phyloP scores from a whole-genome alignment of 37 sponge, comb jelly and placozoan genomes.

The Crambe crambe region DNA sequence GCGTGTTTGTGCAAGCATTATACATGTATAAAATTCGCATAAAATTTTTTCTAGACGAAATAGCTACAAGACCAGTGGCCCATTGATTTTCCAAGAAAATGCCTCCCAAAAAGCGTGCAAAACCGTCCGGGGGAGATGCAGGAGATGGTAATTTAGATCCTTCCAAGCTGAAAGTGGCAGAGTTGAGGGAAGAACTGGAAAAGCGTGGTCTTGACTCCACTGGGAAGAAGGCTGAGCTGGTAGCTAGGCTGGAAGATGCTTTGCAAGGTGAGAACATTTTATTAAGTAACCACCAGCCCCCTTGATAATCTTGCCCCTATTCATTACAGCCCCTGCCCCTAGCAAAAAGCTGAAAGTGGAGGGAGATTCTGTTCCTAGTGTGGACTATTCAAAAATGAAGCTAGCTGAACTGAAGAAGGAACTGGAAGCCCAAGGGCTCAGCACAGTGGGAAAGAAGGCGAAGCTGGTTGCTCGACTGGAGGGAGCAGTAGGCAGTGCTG shows the following conservation, averaged over 20 bases:
- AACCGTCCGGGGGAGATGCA: no score
- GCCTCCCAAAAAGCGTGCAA: no score
- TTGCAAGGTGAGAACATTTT: neutral
- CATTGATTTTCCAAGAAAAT: no score
- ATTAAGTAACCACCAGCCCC: neutral
- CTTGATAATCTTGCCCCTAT: neutral
- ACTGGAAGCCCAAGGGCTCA: constrained; percentile 62
- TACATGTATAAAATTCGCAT: no score
- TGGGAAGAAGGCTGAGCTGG: constrained; percentile 83
- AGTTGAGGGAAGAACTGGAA: constrained; percentile 71
- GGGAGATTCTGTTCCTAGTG: no score
- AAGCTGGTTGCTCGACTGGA: constrained; percentile 65
- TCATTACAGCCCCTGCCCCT: constrained; percentile 11
- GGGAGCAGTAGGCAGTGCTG: constrained; percentile 16
- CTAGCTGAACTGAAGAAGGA: constrained; percentile 79
- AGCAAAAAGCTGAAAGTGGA: constrained; percentile 30
- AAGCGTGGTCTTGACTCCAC: constrained; percentile 64
- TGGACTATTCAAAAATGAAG: constrained; percentile 60
- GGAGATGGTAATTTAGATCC: constrained; percentile 23
- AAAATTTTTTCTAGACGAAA: no score
- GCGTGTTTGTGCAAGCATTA: no score
- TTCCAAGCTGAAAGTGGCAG: constrained; percentile 67
- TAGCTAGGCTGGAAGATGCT: constrained; percentile 61
- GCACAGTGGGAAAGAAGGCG: constrained; percentile 78
- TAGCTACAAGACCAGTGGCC: no score